These are phyloP conservation scores for Crossaster papposus DNA, from an alignment of 53 echinoderm and acorn worm species.

Conservation along the genomic window DNA sequence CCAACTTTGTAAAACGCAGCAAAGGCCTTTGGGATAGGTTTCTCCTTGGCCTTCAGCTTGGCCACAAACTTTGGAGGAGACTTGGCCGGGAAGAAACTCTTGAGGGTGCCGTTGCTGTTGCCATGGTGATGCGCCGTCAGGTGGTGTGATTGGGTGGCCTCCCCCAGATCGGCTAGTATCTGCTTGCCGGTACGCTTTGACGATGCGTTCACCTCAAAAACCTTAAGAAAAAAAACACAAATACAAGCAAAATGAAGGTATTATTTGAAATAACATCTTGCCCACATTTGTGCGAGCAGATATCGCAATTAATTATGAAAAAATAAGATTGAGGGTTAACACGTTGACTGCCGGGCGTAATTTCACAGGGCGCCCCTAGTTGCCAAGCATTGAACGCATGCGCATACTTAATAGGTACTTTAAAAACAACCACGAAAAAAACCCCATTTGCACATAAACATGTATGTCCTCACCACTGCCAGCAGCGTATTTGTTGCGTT, in stretches of 20 bases:
- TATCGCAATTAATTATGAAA: too few relatives aligned
- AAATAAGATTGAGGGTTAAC: too few relatives aligned
- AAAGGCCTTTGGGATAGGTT: conserved; percentile 86
- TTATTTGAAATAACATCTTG: too few relatives aligned
- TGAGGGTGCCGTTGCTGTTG: conserved; percentile 35
- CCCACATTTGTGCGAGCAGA: too few relatives aligned
- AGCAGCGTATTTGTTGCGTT: too few relatives aligned
- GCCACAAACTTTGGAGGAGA: conserved; percentile 51
- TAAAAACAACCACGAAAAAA: too few relatives aligned
- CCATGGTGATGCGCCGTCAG: conserved; percentile 60
- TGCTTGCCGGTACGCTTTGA: conserved; percentile 84
- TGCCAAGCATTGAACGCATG: too few relatives aligned
- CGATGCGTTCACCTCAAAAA: conserved; percentile 97
- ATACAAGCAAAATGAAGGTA: not conserved
- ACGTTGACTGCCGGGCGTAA: too few relatives aligned
- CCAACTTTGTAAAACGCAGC: conserved; percentile 82
- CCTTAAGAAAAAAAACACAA: conserved; percentile 41
- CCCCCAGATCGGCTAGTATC: conserved; percentile 88
- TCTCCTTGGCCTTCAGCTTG: conserved; percentile 57
- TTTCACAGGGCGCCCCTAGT: too few relatives aligned
- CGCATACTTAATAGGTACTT: too few relatives aligned
- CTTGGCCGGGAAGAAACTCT: conserved; percentile 36
- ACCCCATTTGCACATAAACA: too few relatives aligned
- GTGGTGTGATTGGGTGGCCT: conserved; percentile 97
- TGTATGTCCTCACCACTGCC: too few relatives aligned